Evolutionary conservation across 2,888 invertebrate species (phyloP), one percentile per base, ranked within the genome.

Genomic region (Melanostoma mellinum): DNA sequence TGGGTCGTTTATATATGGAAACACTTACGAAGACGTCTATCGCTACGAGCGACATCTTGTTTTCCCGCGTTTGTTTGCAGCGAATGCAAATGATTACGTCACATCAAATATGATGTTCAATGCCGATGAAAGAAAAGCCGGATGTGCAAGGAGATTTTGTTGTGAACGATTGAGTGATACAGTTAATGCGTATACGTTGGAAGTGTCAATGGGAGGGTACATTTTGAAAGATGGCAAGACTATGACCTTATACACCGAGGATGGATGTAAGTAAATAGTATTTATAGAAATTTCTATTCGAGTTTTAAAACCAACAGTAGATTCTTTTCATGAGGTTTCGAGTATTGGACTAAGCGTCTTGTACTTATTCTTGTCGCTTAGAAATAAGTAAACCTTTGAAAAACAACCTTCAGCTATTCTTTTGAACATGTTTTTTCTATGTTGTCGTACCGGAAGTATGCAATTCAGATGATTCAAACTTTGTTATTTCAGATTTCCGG

Each of bases 1-100:
- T 89, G 99, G 99, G 6, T 95, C 97, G 68, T 99, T 99, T 91
- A 95, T 99, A 85, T 97, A 98, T 88, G 99, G 99, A 32, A 99
- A 98, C 90, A 95, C 96, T 0, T 98, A 97, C 88, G 97, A 97
- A 87, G 97, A 98, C 89, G 97, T 98, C 10, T 93, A 89, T 88
- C 96, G 97, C 88, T 97, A 97, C 89, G 98, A 99, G 91, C 93
- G 98, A 36, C 99, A 99, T 91, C 95, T 98, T 55, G 95, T 99
- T 3, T 95, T 99, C 87, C 99, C 99, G 0, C 98, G 99, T 91
- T 93, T 99, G 80, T 93, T 99, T 75, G 94, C 96, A 53, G 94
- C 95, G 87, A 95, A 97, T 86, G 95, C 98, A 0, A 97, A 97
- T 88, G 99, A 99, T 88, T 99, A 98, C 92, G 94, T 95, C 36